Base-by-base conservation (phyloP, 2,113 vertebrate species). In the Macrotus californicus region DNA sequence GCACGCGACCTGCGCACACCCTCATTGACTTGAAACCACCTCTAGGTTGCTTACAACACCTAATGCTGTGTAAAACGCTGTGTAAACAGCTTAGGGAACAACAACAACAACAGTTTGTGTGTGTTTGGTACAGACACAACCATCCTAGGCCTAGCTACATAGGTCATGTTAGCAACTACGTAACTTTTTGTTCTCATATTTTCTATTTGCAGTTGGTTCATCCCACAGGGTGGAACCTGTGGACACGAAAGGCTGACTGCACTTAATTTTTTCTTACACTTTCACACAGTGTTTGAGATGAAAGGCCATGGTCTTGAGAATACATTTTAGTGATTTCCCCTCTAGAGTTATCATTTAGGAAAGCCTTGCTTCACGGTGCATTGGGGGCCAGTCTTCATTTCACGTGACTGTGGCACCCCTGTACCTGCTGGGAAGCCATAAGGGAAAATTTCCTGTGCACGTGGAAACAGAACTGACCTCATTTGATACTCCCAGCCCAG, bases 231-330 rank as follows among this genome's bases (percentile, higher is more conserved):
- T 4, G 24, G 4, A 31, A 14, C 12, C 61, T 18, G 1, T 34
- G 56, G 56, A 46, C 43, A 34, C 46, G 29, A 10, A 43, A 61
- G 11, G 56, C 80, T 3, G 6, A 34, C 2, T 34, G 10, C 22
- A 64, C 36, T 80, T 90, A 29, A 43, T 64, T 39, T 36, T 79
- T 18, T 77, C 11, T 70, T 67, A 0, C 54, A 22, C 26, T 82
- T 93, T 66, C 12, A 48, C 61, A 64, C 24, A 79, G 22, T 46
- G 1, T 81, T 81, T 56, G n/a, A 73, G 39, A 69, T 84, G 34
- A 76, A 96, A 39, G 24, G 13, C 34, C 66, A 86, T 69, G 70
- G 29, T 70, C 75, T 87, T 81, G 15, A 88, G 29, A n/a, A 24
- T 54, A 36, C 26, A 22, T 22, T 29, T 24, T 13, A 46, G 14